Evolutionary conservation across 1,140 invertebrate genomes (phyloP).

Genomic region (Drosophila simulans): DNA sequence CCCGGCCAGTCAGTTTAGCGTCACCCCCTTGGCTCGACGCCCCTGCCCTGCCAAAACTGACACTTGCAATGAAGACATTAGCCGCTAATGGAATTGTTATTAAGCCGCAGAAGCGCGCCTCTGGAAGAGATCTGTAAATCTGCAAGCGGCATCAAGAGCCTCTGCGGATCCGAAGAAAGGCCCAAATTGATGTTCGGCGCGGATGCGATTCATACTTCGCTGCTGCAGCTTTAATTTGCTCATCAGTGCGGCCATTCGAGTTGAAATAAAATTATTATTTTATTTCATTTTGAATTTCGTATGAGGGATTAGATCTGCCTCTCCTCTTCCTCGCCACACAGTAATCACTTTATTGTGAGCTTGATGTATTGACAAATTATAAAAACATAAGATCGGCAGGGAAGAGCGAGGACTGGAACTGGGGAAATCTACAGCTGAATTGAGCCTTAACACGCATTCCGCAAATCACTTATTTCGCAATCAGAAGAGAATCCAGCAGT

Average conservation of each 20-base stretch:
- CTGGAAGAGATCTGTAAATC: slow-evolving; percentile 22
- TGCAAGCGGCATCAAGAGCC: not conserved
- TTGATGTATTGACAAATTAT: slow-evolving; percentile 82
- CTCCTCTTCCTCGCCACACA: not conserved
- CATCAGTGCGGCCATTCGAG: slow-evolving; percentile 63
- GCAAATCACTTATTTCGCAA: slow-evolving; percentile 78
- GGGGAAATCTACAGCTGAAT: slow-evolving; percentile 29
- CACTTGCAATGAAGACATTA: slow-evolving; percentile 83
- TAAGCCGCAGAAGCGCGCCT: slow-evolving; percentile 63
- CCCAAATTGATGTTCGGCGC: slow-evolving; percentile 30
- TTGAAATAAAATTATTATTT: slow-evolving; percentile 79
- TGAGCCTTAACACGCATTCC: slow-evolving; percentile 60
- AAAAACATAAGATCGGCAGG: slow-evolving; percentile 54
- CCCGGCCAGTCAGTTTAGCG: slow-evolving; percentile 71
- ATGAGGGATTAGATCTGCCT: slow-evolving; percentile 26
- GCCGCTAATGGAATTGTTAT: slow-evolving; percentile 82
- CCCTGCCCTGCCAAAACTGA: slow-evolving; percentile 57
- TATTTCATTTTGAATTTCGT: slow-evolving; percentile 61
- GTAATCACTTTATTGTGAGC: slow-evolving; percentile 79
- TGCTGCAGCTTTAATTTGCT: slow-evolving; percentile 72
- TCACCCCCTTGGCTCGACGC: slow-evolving; percentile 38
- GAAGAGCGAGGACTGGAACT: not conserved
- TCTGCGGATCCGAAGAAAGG: slow-evolving; percentile 22
- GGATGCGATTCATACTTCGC: slow-evolving; percentile 13
- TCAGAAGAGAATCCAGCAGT: slow-evolving; percentile 41